These are phyloP conservation scores for Aurelia sp. DNA, from an alignment of 30 jellyfish, hydroid and myxozoan genomes.

Conservation along the genomic window DNA sequence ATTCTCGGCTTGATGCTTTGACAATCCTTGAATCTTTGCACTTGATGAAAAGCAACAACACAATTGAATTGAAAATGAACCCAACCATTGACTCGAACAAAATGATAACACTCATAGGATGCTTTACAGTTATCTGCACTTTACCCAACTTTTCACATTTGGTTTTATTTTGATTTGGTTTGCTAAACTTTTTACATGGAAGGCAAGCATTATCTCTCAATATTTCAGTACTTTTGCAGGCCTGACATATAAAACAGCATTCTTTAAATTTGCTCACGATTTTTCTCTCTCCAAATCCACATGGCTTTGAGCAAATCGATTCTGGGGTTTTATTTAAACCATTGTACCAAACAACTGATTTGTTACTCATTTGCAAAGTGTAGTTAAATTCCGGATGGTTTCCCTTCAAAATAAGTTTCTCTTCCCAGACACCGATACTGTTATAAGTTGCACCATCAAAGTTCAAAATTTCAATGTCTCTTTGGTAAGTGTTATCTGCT, in stretches of 20 bases:
- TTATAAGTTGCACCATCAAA: slow-evolving; percentile 31
- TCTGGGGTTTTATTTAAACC: slow-evolving; percentile 7
- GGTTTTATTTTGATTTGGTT: slow-evolving; percentile 9
- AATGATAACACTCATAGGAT: slow-evolving; percentile 22
- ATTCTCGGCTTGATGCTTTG: slow-evolving; percentile 75
- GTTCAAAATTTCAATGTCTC: slow-evolving; percentile 33
- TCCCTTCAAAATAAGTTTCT: background rate
- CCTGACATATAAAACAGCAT: slow-evolving; percentile 66
- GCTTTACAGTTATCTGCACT: slow-evolving; percentile 5
- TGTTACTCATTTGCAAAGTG: slow-evolving; percentile 1
- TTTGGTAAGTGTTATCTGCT: background rate
- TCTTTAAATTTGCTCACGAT: slow-evolving; percentile 1
- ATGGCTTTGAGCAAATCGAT: slow-evolving; percentile 59
- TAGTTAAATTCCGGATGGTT: background rate
- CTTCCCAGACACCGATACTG: slow-evolving; percentile 22
- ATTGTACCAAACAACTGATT: slow-evolving; percentile 20
- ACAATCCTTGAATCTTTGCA: slow-evolving; percentile 40
- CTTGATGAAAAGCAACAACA: slow-evolving; percentile 18
- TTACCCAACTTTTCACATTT: slow-evolving; percentile 21
- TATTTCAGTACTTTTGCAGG: slow-evolving; percentile 32
- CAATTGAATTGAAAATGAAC: slow-evolving; percentile 10
- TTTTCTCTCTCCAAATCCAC: slow-evolving; percentile 31
- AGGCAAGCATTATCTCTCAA: slow-evolving; percentile 29
- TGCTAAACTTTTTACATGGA: slow-evolving; percentile 19
- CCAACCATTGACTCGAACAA: slow-evolving; percentile 37